phyloP scores from a whole-genome alignment of 2,113 vertebrate genomes.

The Ptilonorhynchus violaceus region DNA sequence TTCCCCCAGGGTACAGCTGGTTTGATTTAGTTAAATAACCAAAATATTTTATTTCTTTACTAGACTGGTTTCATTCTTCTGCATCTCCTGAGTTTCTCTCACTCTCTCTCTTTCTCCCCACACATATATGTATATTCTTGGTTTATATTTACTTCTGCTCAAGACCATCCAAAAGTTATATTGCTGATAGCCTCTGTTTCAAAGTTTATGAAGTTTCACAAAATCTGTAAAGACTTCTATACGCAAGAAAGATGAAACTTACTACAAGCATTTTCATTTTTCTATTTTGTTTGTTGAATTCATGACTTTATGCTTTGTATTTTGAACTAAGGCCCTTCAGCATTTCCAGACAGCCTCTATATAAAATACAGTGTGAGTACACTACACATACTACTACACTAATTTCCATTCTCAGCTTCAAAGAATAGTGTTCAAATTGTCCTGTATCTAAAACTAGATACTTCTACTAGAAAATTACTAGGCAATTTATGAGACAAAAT shows the following conservation, averaged over 20 bases:
- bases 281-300: neutral
- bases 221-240: neutral
- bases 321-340: neutral
- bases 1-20: neutral
- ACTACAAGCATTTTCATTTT: neutral
- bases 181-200: neutral
- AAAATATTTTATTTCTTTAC: neutral
- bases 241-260: neutral
- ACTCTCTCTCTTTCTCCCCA: neutral
- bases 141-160: neutral
- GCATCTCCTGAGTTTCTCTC: neutral
- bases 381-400: neutral
- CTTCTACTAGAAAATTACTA: neutral
- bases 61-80: neutral
- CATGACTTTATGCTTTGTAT: neutral
- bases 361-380: neutral
- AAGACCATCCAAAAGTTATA: neutral
- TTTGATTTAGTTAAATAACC: neutral
- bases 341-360: neutral
- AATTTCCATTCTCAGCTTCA: neutral
- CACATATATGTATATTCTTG: neutral
- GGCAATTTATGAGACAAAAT: neutral
- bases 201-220: neutral
- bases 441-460: neutral
- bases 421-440: neutral